phyloP scores from a whole-genome alignment of 2,888 invertebrate genomes.

The Diachrysia chrysitis region DNA sequence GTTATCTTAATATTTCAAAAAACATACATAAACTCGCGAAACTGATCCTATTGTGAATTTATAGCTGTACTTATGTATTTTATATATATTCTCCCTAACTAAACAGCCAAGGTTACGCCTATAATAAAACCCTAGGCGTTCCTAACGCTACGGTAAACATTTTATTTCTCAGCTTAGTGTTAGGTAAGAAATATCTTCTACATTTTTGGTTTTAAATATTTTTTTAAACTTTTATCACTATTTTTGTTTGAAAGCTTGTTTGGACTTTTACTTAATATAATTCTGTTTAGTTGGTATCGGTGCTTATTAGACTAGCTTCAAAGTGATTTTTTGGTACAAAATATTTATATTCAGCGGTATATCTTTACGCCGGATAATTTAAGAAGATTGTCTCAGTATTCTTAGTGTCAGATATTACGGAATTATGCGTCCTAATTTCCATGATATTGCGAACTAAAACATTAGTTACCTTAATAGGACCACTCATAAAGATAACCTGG shows the following conservation, averaged over 20 bases:
- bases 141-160: slow-evolving; percentile 9
- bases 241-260: slow-evolving; percentile 11
- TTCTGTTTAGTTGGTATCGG: background rate
- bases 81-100: slow-evolving; percentile 17
- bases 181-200: slow-evolving; percentile 13
- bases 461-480: background rate
- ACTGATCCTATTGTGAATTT: slow-evolving; percentile 35
- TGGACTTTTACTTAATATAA: background rate
- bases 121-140: slow-evolving; percentile 20
- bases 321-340: background rate
- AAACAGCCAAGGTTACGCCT: slow-evolving; percentile 34
- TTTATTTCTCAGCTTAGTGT: slow-evolving; percentile 18
- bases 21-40: slow-evolving; percentile 24
- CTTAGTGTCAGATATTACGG: background rate
- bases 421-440: slow-evolving; percentile 2
- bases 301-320: background rate
- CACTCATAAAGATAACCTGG: background rate
- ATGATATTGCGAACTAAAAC: slow-evolving; percentile 1
- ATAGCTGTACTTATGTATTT: slow-evolving; percentile 13
- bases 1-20: slow-evolving; percentile 15
- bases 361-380: background rate
- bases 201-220: slow-evolving; percentile 6
- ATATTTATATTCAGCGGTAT: background rate
- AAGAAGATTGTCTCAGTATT: background rate
- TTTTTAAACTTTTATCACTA: background rate